These are phyloP conservation scores for Corynorhinus townsendii DNA, from an alignment of 2,113 vertebrate species.

Conservation along the genomic window DNA sequence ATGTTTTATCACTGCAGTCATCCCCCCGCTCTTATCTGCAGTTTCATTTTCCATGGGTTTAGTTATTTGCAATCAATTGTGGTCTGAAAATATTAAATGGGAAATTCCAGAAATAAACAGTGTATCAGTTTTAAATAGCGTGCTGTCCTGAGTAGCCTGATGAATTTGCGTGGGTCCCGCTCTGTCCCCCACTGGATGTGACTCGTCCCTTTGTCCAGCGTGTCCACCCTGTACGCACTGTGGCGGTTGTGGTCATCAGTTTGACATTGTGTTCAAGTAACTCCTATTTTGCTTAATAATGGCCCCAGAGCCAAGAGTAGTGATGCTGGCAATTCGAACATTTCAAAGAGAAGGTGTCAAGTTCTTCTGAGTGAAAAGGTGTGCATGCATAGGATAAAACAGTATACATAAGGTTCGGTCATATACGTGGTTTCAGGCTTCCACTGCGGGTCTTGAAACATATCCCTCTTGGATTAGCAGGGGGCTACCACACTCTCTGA, in stretches of 20 bases:
- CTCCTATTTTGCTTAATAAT: background rate
- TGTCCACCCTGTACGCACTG: no score
- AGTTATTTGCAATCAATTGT: background rate
- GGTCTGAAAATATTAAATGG: no score
- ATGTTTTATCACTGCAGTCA: background rate
- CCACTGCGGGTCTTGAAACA: background rate
- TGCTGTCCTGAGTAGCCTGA: background rate
- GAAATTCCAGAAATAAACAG: background rate
- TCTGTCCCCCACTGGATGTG: fast-evolving
- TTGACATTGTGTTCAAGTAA: background rate
- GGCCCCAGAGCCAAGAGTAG: background rate
- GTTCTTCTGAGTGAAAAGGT: background rate
- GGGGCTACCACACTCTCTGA: background rate
- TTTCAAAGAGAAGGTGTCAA: background rate
- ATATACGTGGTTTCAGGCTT: background rate
- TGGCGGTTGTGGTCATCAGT: background rate
- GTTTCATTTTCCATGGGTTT: background rate
- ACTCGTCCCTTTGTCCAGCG: background rate
- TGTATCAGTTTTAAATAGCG: background rate
- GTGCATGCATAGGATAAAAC: no score
- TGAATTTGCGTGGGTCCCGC: background rate
- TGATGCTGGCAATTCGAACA: no score
- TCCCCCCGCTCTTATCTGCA: background rate
- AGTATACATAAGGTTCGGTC: background rate
- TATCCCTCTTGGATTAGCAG: no score